phyloP scores from a whole-genome alignment of 2,888 invertebrate genomes.

The Dorcus hopei region DNA sequence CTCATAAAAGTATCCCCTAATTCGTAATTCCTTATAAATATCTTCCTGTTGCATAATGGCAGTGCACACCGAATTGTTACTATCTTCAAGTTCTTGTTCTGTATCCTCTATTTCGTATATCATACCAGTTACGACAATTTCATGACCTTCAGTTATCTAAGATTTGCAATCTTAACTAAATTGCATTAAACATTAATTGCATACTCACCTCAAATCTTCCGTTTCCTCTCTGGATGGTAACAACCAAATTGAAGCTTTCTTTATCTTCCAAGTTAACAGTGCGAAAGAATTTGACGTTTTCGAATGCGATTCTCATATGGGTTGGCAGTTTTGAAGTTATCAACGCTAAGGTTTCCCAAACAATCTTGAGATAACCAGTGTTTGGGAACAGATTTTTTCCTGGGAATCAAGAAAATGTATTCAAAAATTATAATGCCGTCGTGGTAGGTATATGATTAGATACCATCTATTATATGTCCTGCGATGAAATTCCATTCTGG shows the following conservation, averaged over 20 bases:
- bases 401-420: conserved; percentile 20
- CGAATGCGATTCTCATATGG: conserved; percentile 55
- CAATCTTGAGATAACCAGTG: conserved; percentile 53
- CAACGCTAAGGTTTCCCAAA: conserved; percentile 56
- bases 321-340: conserved; percentile 40
- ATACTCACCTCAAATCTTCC: conserved; percentile 36
- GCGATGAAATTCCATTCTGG: conserved; percentile 69
- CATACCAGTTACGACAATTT: conserved; percentile 65
- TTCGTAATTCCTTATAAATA: conserved; percentile 64
- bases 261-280: conserved; percentile 55
- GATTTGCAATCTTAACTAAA: neutral
- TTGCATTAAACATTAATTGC: too few relatives aligned
- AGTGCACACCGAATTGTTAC: too few relatives aligned
- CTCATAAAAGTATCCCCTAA: conserved; percentile 58
- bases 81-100: too few relatives aligned
- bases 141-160: conserved; percentile 64
- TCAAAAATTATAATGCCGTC: neutral
- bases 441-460: conserved; percentile 24
- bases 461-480: conserved; percentile 84
- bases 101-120: conserved; percentile 49
- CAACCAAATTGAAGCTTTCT: conserved; percentile 29
- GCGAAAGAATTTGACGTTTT: conserved; percentile 58
- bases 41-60: conserved; percentile 54
- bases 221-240: conserved; percentile 32
- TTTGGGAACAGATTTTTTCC: conserved; percentile 57